A percentile compares a stretch with the other conserved stretches of the same genome.
phyloP scores from a whole-genome alignment of 35 echinoderm and acorn worm genomes.

The Acanthaster planci region DNA sequence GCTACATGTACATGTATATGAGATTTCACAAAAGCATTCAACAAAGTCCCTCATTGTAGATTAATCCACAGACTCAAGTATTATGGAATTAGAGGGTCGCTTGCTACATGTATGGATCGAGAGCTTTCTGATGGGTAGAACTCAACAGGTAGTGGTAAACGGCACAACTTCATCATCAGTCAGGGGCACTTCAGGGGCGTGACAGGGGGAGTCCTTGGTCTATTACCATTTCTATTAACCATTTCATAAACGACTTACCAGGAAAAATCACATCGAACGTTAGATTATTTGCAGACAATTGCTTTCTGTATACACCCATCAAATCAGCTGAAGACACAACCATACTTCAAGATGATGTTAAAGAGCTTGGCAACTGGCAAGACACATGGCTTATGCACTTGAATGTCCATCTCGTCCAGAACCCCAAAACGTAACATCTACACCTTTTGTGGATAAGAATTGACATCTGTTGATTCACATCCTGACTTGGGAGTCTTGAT shows the following conservation, averaged over 20 bases:
- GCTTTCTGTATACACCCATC: constrained; percentile 29
- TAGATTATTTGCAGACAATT: constrained; percentile 66
- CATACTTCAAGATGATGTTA: constrained; percentile 46
- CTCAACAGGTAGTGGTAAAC: constrained; percentile 39
- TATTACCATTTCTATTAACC: constrained; percentile 30
- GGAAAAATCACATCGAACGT: constrained; percentile 22
- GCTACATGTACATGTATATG: constrained; percentile 19
- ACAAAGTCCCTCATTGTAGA: constrained; percentile 44
- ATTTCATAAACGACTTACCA: constrained; percentile 54
- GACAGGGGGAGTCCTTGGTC: constrained; percentile 50
- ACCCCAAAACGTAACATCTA: background rate
- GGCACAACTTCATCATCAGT: constrained; percentile 29
- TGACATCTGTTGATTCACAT: constrained; percentile 4
- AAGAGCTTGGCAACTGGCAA: constrained; percentile 31
- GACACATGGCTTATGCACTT: constrained; percentile 39
- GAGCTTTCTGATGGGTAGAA: no score
- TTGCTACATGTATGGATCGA: constrained; percentile 37
- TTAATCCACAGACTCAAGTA: constrained; percentile 32
- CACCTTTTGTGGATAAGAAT: constrained; percentile 33
- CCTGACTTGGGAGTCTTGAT: constrained; percentile 26
- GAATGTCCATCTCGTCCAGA: constrained; percentile 28
- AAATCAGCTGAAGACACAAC: constrained; percentile 18
- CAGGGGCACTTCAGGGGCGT: constrained; percentile 38
- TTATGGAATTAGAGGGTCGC: constrained; percentile 31
- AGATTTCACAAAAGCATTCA: constrained; percentile 62